phyloP scores from a whole-genome alignment of 2,113 vertebrate species.

The Pseudorectes ferrugineus region DNA sequence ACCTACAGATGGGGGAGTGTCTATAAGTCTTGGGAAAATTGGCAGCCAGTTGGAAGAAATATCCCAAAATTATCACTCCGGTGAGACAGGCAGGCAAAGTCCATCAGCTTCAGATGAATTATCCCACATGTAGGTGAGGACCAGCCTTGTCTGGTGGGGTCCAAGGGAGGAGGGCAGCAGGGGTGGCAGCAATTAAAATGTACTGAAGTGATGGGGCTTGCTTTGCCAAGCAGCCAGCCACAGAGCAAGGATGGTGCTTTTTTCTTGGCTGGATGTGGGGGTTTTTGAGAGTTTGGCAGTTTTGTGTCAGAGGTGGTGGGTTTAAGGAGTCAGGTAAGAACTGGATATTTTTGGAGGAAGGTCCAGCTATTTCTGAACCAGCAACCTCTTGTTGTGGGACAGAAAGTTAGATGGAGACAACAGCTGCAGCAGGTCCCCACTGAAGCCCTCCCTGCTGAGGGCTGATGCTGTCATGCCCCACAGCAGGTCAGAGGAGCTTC shows the following conservation, averaged over 20 bases:
- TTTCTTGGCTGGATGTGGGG: background rate
- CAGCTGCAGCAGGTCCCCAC: background rate
- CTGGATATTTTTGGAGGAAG: background rate
- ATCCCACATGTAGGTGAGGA: background rate
- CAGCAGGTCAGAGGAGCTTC: background rate
- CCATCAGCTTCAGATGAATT: background rate
- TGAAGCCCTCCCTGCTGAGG: background rate
- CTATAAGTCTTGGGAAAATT: background rate
- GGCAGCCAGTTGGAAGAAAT: background rate
- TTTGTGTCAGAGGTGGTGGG: background rate
- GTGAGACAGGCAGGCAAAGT: background rate
- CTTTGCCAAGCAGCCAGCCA: background rate
- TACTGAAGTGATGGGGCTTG: background rate
- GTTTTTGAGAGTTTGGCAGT: background rate
- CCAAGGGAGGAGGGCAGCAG: background rate
- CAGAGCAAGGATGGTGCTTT: background rate
- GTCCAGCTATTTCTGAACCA: background rate
- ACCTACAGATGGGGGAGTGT: background rate
- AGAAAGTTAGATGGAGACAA: background rate
- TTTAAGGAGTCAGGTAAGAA: background rate
- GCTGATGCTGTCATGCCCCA: background rate
- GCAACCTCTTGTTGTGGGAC: background rate
- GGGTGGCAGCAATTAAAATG: background rate
- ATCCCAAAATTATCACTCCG: background rate
- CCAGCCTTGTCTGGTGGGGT: rapidly evolving